phyloP scores from a whole-genome alignment of 2,113 vertebrate genomes.

The Stegostoma tigrinum region DNA sequence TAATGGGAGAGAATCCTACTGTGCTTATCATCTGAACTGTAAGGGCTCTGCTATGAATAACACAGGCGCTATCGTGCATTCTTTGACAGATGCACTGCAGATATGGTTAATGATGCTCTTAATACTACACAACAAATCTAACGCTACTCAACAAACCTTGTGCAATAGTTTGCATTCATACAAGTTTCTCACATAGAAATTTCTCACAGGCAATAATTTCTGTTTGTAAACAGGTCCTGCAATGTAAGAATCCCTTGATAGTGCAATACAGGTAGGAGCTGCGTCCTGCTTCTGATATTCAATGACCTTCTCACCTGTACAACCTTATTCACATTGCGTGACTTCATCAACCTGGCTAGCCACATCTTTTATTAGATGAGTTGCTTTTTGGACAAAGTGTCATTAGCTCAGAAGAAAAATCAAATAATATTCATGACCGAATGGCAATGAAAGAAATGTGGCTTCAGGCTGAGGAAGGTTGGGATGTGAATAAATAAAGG shows the following conservation, averaged over 20 bases:
- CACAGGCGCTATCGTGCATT: not conserved
- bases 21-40: not conserved
- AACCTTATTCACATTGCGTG: not conserved
- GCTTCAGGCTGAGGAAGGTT: too few relatives aligned
- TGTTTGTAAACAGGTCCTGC: not conserved
- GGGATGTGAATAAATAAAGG: too few relatives aligned
- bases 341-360: not conserved
- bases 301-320: not conserved
- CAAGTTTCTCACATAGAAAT: not conserved
- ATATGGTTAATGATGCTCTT: not conserved
- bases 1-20: not conserved
- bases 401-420: too few relatives aligned
- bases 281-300: not conserved
- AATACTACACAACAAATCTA: not conserved
- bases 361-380: not conserved
- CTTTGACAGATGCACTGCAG: not conserved
- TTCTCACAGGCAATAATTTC: not conserved
- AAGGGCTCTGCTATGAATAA: not conserved
- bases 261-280: not conserved
- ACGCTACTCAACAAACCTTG: too few relatives aligned
- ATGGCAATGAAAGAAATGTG: too few relatives aligned
- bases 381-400: not conserved
- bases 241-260: not conserved
- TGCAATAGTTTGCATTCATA: not conserved
- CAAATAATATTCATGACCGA: too few relatives aligned